A percentile compares a stretch with the other conserved stretches of the same genome.
Conservation (phyloP, 2,888 invertebrate genomes). For the Aporophyla nigra region DNA sequence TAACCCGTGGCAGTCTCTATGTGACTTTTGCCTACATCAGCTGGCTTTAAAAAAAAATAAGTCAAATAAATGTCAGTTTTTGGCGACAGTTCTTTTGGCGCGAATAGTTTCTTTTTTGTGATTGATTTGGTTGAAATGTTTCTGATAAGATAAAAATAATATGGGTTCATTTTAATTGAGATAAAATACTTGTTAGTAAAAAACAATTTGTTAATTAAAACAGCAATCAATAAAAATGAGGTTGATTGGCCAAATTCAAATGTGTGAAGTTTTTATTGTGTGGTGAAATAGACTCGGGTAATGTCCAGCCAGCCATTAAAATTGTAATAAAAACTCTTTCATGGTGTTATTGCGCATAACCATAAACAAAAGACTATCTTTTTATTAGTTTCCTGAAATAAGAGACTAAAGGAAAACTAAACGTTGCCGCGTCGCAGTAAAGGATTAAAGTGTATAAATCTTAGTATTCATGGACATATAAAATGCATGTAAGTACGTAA, state of each 20-base stretch:
- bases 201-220: conserved; percentile 30
- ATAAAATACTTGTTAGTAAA: conserved; percentile 14
- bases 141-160: conserved; percentile 2
- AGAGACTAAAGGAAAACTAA: conserved; percentile 25
- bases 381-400: conserved; percentile 32
- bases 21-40: conserved; percentile 67
- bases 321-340: conserved; percentile 28
- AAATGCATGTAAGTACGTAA: conserved; percentile 67
- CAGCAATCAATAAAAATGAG: conserved; percentile 20
- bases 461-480: conserved; percentile 50
- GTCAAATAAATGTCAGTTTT: conserved; percentile 27
- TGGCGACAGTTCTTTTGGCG: conserved; percentile 41
- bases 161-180: neutral
- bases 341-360: conserved; percentile 20
- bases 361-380: conserved; percentile 30
- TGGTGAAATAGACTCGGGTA: conserved; percentile 28
- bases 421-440: neutral
- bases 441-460: conserved; percentile 18
- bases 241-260: conserved; percentile 31
- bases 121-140: conserved; percentile 9
- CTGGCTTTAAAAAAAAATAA: conserved; percentile 60
- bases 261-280: conserved; percentile 24
- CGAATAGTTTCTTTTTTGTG: conserved; percentile 11
- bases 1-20: conserved; percentile 73
- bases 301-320: neutral